Percentiles rank a stretch among this genome's conserved stretches.
Evolutionary conservation across 2,113 vertebrate species (phyloP).

Genomic region (Grallaria varia): DNA sequence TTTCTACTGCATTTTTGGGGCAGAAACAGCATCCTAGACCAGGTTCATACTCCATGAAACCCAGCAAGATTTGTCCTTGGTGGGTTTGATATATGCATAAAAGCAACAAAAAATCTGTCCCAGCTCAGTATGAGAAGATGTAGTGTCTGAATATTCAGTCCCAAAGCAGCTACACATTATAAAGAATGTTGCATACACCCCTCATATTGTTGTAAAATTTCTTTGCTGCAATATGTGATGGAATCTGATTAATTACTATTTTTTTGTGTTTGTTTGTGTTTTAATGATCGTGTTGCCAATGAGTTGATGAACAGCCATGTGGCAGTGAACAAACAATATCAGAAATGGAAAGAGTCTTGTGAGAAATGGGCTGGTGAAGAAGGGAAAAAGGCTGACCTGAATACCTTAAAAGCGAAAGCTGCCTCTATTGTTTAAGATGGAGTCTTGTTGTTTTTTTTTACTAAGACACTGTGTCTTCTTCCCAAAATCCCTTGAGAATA

Average conservation of each 20-base stretch:
- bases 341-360: too few relatives aligned
- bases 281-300: not conserved
- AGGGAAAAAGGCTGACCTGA: too few relatives aligned
- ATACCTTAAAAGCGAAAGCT: too few relatives aligned
- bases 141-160: not conserved
- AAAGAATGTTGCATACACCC: not conserved
- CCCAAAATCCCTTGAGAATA: too few relatives aligned
- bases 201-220: not conserved
- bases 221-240: not conserved
- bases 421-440: too few relatives aligned
- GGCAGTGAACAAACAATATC: too few relatives aligned
- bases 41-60: not conserved
- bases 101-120: not conserved
- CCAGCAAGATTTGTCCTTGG: not conserved
- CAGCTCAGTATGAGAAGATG: not conserved
- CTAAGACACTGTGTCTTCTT: too few relatives aligned
- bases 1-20: not conserved
- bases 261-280: not conserved
- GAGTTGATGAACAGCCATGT: rapidly evolving
- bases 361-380: too few relatives aligned
- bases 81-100: not conserved
- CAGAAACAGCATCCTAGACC: not conserved
- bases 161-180: not conserved
- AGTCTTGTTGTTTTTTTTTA: too few relatives aligned
- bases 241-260: not conserved